Evolutionary conservation across 2,797 vertebrate species (phyloP).

Genomic region (Nannoperca australis): DNA sequence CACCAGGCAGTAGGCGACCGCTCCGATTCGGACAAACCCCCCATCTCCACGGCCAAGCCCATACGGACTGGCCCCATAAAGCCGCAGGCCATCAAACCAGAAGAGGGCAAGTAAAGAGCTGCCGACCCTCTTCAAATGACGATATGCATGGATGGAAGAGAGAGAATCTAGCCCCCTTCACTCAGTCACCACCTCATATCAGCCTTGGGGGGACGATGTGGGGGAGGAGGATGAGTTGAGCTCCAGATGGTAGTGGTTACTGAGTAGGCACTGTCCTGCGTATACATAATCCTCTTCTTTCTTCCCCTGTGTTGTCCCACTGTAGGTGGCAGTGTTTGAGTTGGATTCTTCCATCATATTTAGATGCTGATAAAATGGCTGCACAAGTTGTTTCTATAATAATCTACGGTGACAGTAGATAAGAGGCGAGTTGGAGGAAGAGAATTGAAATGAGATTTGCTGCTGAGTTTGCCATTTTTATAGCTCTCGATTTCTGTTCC

Average conservation of each 20-base stretch:
- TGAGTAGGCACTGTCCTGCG: constrained; percentile 55
- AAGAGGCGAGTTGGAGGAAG: constrained; percentile 34
- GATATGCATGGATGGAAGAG: constrained; percentile 49
- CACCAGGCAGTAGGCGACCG: constrained; percentile 80
- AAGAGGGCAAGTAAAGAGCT: constrained; percentile 93
- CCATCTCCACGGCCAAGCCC: constrained; percentile 88
- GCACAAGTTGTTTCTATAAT: constrained; percentile 60
- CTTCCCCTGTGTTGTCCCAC: constrained; percentile 62
- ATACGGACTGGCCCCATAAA: constrained; percentile 99
- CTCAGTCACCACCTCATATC: constrained; percentile 70
- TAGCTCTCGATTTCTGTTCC: constrained; percentile 84
- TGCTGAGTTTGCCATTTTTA: constrained; percentile 85
- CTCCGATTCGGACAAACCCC: constrained; percentile 89
- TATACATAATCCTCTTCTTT: constrained; percentile 58
- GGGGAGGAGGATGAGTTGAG: constrained; percentile 48
- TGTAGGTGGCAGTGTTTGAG: constrained; percentile 61
- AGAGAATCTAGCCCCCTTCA: constrained; percentile 60
- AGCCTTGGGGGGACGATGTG: constrained; percentile 54
- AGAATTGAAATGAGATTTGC: constrained; percentile 69
- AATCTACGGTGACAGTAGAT: constrained; percentile 69
- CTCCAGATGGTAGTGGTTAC: constrained; percentile 50
- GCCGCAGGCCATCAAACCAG: constrained; percentile 98
- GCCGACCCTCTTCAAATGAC: constrained; percentile 45
- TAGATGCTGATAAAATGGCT: constrained; percentile 62
- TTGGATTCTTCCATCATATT: constrained; percentile 69